Conservation (phyloP, 2,113 vertebrate genomes). For the Xiphophorus maculatus region DNA sequence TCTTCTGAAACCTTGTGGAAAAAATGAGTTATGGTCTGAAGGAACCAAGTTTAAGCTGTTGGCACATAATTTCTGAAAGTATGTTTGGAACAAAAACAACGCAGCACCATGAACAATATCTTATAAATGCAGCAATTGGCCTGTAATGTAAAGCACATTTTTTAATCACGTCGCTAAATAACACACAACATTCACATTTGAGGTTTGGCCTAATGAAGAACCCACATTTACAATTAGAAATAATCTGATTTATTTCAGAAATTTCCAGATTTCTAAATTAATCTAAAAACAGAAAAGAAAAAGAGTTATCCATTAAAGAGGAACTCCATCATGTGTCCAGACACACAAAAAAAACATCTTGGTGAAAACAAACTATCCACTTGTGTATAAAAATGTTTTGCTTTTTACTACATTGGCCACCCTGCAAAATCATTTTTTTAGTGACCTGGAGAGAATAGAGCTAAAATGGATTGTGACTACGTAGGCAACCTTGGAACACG, state of each 20-base stretch:
- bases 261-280: background rate
- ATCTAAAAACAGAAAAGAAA: background rate
- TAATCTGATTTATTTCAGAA: background rate
- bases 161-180: no score
- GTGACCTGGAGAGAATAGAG: background rate
- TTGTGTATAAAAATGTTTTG: background rate
- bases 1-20: no score
- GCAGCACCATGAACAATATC: no score
- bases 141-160: no score
- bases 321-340: background rate
- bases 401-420: background rate
- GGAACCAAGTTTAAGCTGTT: no score
- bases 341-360: background rate
- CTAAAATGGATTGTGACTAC: conserved; percentile 1
- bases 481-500: conserved; percentile 1
- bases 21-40: no score
- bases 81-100: no score
- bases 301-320: no score
- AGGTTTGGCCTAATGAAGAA: background rate
- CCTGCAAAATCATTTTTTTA: background rate
- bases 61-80: no score
- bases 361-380: background rate
- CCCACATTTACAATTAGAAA: background rate
- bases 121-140: no score
- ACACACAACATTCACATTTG: no score